phyloP scores from a whole-genome alignment of 2,797 vertebrate genomes.

The Sebastes cheni region DNA sequence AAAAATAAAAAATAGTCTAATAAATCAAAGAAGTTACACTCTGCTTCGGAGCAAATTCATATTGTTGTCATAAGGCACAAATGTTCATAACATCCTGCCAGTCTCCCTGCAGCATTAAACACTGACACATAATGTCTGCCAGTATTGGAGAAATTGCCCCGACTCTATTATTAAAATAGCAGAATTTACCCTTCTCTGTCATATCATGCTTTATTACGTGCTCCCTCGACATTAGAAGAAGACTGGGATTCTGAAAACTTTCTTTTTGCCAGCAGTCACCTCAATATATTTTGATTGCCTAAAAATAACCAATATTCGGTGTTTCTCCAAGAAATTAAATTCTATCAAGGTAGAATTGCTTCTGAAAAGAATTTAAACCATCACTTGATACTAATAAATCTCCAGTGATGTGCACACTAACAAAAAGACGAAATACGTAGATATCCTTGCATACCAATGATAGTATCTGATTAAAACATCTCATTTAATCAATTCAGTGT shows the following conservation, averaged over 20 bases:
- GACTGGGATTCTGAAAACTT: not conserved
- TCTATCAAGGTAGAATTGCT: not conserved
- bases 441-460: not conserved
- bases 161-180: not conserved
- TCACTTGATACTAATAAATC: not conserved
- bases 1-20: conserved; percentile 17
- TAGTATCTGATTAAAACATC: not conserved
- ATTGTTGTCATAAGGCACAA: not conserved
- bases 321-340: not conserved
- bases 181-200: not conserved
- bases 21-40: conserved; percentile 31
- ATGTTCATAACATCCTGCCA: not conserved
- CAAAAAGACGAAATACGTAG: not conserved
- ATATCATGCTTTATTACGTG: not conserved
- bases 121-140: not conserved
- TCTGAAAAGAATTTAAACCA: not conserved
- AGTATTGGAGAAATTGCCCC: not conserved
- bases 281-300: not conserved
- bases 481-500: not conserved
- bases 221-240: not conserved
- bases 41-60: conserved; percentile 23
- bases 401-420: not conserved
- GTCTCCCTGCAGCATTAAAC: not conserved
- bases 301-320: not conserved
- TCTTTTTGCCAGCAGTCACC: not conserved